These are phyloP conservation scores for Dicrurus megarhynchus DNA, from an alignment of 2,113 vertebrate genomes.

Conservation along the genomic window DNA sequence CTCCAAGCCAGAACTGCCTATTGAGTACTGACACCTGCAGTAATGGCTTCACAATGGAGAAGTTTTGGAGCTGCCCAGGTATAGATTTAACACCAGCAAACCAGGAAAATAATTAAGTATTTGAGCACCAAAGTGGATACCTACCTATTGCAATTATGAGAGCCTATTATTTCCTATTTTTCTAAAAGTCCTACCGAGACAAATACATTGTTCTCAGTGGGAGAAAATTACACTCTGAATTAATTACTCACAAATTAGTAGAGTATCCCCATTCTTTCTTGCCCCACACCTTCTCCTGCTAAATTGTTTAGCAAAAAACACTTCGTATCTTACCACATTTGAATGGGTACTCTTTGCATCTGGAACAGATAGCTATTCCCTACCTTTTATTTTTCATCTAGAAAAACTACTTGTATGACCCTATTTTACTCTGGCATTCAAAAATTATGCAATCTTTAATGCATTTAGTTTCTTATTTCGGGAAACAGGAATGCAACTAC, in stretches of 20 bases:
- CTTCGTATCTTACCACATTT: background rate
- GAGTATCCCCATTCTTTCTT: background rate
- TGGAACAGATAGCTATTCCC: background rate
- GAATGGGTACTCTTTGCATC: background rate
- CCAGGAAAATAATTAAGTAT: conserved; percentile 1
- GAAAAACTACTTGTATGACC: background rate
- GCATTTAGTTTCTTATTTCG: background rate
- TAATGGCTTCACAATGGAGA: background rate
- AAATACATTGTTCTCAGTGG: conserved; percentile 27
- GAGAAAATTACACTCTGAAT: conserved; percentile 16
- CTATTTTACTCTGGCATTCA: background rate
- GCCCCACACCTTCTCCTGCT: conserved; percentile 26
- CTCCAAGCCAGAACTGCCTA: background rate
- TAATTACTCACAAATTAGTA: conserved; percentile 38
- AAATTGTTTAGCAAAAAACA: conserved; percentile 5
- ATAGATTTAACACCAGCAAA: background rate
- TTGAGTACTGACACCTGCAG: background rate
- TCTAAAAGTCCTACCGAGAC: conserved; percentile 20
- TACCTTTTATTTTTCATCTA: background rate
- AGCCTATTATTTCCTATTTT: conserved; percentile 27
- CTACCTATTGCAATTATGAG: background rate
- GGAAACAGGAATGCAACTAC: background rate
- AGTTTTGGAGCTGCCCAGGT: background rate
- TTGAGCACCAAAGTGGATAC: background rate
- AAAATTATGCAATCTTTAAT: background rate